phyloP scores from a whole-genome alignment of 2,113 vertebrate genomes.

The Microtus ochrogaster region DNA sequence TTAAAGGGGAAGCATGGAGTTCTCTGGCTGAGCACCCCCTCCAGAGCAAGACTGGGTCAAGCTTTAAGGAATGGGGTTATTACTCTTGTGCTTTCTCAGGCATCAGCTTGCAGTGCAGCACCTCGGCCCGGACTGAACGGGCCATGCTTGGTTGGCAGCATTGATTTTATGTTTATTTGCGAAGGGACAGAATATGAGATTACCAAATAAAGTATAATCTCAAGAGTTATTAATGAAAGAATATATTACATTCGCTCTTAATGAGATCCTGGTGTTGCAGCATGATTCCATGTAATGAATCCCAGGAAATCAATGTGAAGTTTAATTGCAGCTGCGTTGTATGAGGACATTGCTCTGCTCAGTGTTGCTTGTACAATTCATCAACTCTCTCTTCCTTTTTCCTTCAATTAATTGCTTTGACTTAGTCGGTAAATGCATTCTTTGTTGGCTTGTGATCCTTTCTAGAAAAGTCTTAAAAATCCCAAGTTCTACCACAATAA shows the following conservation, averaged over 20 bases:
- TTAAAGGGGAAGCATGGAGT: background rate
- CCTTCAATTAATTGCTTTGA: slow-evolving; percentile 83
- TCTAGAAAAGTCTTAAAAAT: slow-evolving; percentile 54
- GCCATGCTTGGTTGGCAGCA: slow-evolving; percentile 52
- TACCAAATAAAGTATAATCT: slow-evolving; percentile 80
- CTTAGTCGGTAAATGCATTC: slow-evolving; percentile 81
- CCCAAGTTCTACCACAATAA: background rate
- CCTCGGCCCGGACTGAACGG: background rate
- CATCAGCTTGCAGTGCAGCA: background rate
- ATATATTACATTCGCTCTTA: slow-evolving; percentile 77
- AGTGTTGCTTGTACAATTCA: slow-evolving; percentile 81
- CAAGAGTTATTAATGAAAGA: slow-evolving; percentile 77
- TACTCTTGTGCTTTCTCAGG: background rate
- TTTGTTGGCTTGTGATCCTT: slow-evolving; percentile 83
- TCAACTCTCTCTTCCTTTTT: slow-evolving; percentile 80
- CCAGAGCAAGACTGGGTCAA: background rate
- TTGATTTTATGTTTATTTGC: slow-evolving; percentile 80
- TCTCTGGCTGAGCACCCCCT: background rate
- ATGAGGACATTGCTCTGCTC: slow-evolving; percentile 83
- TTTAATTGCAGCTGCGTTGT: slow-evolving; percentile 85
- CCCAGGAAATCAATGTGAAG: slow-evolving; percentile 86
- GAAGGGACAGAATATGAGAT: slow-evolving; percentile 73
- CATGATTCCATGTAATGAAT: slow-evolving; percentile 86
- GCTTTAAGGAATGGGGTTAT: background rate
- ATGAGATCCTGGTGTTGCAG: slow-evolving; percentile 80